phyloP scores from a whole-genome alignment of 2,888 invertebrate species.

The Strigamia crassipes region DNA sequence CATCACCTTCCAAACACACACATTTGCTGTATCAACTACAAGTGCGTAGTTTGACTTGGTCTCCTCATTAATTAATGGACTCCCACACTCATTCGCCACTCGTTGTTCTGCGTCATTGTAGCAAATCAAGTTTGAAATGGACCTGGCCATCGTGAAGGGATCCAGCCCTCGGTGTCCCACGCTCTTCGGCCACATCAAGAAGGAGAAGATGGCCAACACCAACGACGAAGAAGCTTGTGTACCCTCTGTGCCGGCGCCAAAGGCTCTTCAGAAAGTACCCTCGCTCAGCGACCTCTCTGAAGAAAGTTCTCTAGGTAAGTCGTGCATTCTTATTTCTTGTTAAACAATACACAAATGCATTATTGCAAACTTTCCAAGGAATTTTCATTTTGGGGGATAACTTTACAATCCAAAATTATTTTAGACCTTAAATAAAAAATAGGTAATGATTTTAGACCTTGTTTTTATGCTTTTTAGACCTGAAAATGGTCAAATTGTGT shows the following conservation, averaged over 20 bases:
- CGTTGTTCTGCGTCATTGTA: slow-evolving; percentile 1
- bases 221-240: slow-evolving; percentile 62
- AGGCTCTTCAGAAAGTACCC: slow-evolving; percentile 77
- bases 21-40: too few relatives aligned
- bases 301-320: slow-evolving; percentile 87
- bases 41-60: not conserved
- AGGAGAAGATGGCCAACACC: slow-evolving; percentile 52
- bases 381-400: too few relatives aligned
- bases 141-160: slow-evolving; percentile 46
- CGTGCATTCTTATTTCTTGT: not conserved
- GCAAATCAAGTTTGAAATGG: slow-evolving; percentile 50
- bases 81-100: slow-evolving; percentile 10
- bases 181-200: slow-evolving; percentile 47
- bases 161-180: not conserved
- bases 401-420: too few relatives aligned
- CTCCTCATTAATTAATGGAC: not conserved
- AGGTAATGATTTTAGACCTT: too few relatives aligned
- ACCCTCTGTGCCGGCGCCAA: slow-evolving; percentile 54
- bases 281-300: slow-evolving; percentile 89
- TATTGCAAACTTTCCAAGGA: too few relatives aligned
- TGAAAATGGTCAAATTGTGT: too few relatives aligned
- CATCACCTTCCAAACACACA: too few relatives aligned
- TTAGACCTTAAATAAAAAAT: too few relatives aligned
- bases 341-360: too few relatives aligned
- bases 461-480: too few relatives aligned